Evolutionary conservation across 1,140 invertebrate genomes (phyloP), one percentile per base, ranked within the genome.

Genomic region (Ephestia elutella): DNA sequence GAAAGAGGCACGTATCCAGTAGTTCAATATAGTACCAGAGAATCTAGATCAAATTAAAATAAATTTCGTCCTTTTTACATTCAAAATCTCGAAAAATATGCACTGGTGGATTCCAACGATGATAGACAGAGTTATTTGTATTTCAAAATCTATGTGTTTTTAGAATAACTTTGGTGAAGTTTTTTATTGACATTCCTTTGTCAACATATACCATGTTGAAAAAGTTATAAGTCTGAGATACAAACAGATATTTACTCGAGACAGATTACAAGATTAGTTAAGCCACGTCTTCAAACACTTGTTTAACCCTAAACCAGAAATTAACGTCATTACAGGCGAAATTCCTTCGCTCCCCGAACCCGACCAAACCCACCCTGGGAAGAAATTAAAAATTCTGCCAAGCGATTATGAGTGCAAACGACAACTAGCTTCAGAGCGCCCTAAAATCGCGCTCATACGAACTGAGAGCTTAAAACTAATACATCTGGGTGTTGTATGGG

Each of bases 401-500:
- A 64, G 64, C 71, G 70, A 72, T 75, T 70, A 66, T 69, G 63
- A 73, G 59, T 62, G 62, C 65, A 73, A 75, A 75, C 66, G 68
- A 75, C 70, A 77, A 75, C 75, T 73, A 77, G 59, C 71, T 78
- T 63, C 65, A 61, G 65, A 62, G 63, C 68, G 70, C 59, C 71
- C 74, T 76, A 50, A 78, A 82, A 79, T 80, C 77, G 74, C 64
- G 70, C 68, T 78, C 77, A 73, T 72, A 79, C 78, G 72, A 72
- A 75, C 65, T 70, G 71, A 66, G 70, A 86, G 82, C 80, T 86
- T 86, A 86, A 86, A 86, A 86, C 82, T 86, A 86, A 86, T 86
- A 86, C 82, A 83, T 82, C 78, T 74, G 78, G 78, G 72, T 71
- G 71, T 72, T 60, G 62, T 65, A 64, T 63, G 70, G 59, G 68